phyloP scores from a whole-genome alignment of 2,113 vertebrate genomes.

The Danionella cerebrum region DNA sequence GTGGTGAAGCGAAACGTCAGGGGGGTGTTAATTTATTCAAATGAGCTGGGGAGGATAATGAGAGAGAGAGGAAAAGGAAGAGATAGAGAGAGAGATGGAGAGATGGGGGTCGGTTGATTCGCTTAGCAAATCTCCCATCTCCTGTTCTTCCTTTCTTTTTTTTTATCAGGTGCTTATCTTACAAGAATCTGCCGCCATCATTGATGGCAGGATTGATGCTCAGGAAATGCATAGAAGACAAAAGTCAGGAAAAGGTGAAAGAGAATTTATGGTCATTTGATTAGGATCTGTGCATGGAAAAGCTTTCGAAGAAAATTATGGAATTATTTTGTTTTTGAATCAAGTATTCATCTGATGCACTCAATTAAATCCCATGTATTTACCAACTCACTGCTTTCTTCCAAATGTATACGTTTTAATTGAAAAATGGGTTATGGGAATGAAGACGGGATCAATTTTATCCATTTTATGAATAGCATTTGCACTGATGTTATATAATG shows the following conservation, averaged over 20 bases:
- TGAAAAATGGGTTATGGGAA: too few species aligned
- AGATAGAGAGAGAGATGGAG: slow-evolving; percentile 34
- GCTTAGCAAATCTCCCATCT: slow-evolving; percentile 44
- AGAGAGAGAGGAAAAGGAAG: slow-evolving; percentile 33
- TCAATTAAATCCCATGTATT: too few species aligned
- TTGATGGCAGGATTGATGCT: slow-evolving; percentile 8
- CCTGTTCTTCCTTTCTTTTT: slow-evolving; percentile 23
- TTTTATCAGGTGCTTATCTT: slow-evolving; percentile 27
- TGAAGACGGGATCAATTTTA: too few species aligned
- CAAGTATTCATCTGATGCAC: too few species aligned
- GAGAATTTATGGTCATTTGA: neutral
- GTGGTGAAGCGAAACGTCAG: slow-evolving; percentile 50
- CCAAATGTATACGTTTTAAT: too few species aligned
- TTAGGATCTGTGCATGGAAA: neutral
- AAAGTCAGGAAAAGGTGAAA: neutral
- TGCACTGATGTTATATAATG: too few species aligned
- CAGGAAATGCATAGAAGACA: neutral
- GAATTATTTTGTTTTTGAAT: too few species aligned
- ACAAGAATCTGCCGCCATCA: slow-evolving; percentile 17
- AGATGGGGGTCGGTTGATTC: slow-evolving; percentile 40
- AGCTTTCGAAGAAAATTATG: too few species aligned
- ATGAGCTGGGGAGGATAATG: slow-evolving; percentile 61
- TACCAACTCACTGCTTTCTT: too few species aligned
- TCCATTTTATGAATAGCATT: too few species aligned
- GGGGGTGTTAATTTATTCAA: slow-evolving; percentile 71